These are phyloP conservation scores for Aphodius granarius DNA, from an alignment of 2,888 invertebrate species.

Conservation along the genomic window DNA sequence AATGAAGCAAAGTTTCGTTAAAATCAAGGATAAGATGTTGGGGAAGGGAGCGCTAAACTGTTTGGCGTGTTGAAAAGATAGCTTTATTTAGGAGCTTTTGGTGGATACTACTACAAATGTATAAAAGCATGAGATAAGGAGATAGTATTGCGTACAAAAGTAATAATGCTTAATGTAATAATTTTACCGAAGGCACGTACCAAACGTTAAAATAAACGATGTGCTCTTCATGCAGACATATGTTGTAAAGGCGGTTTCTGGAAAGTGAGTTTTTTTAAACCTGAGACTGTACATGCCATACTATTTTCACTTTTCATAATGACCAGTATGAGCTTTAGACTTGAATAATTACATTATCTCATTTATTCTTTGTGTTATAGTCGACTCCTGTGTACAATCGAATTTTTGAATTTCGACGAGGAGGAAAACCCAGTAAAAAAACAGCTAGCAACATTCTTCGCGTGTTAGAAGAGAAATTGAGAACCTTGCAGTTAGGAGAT, in stretches of 20 bases:
- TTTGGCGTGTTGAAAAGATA: neutral
- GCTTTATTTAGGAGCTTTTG: neutral
- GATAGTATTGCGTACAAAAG: neutral
- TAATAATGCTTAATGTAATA: neutral
- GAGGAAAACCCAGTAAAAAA: conserved; percentile 2
- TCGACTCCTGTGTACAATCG: conserved; percentile 9
- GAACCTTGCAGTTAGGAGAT: neutral
- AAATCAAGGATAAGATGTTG: neutral
- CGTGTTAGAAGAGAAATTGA: neutral
- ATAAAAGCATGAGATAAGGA: neutral
- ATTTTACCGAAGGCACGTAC: neutral
- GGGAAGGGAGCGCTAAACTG: neutral
- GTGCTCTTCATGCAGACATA: neutral
- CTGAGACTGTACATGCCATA: neutral
- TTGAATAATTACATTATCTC: neutral
- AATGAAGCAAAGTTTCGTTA: neutral
- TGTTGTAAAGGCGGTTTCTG: neutral
- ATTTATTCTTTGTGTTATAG: conserved; percentile 4
- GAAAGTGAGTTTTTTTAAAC: neutral
- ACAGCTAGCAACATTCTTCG: conserved; percentile 4
- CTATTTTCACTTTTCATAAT: neutral
- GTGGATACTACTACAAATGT: neutral
- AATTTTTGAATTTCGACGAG: conserved; percentile 4
- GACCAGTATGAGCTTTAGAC: neutral
- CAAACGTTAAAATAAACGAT: too few relatives aligned